A percentile compares a stretch with the other conserved stretches of the same genome.
These are phyloP conservation scores for Natrix natrix DNA, from an alignment of 2,797 vertebrate species.

Conservation along the genomic window DNA sequence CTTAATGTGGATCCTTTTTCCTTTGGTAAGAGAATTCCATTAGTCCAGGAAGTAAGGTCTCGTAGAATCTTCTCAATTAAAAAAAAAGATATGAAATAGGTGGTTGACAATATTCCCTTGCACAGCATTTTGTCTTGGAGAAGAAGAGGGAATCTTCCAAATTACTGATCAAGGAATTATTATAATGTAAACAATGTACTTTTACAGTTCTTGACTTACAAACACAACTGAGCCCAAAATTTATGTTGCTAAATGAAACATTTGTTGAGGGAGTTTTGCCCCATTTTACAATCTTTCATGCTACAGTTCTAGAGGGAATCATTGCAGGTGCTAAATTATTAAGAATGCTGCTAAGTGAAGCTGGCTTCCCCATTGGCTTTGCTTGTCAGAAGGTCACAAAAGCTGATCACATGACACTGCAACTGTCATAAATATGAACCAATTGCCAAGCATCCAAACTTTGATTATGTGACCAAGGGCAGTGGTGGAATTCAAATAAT, in stretches of 20 bases:
- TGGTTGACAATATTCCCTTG: neutral
- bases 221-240: neutral
- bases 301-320: neutral
- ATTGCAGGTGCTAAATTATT: neutral
- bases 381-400: neutral
- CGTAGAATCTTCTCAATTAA: neutral
- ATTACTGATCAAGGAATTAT: neutral
- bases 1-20: constrained; percentile 27
- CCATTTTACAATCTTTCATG: neutral
- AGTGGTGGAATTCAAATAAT: no score
- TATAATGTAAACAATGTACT: neutral
- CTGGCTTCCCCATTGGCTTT: neutral
- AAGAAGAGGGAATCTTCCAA: neutral
- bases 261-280: neutral
- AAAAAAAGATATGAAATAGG: neutral
- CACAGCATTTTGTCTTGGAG: fast-evolving
- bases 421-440: neutral
- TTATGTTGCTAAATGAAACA: neutral
- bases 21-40: constrained; percentile 10
- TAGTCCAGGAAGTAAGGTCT: constrained; percentile 36
- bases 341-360: neutral
- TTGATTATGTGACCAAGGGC: neutral
- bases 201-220: neutral
- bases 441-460: neutral
- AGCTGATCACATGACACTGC: neutral